These are phyloP conservation scores for Champsocephalus gunnari DNA, from an alignment of 2,797 vertebrate genomes.

Conservation along the genomic window DNA sequence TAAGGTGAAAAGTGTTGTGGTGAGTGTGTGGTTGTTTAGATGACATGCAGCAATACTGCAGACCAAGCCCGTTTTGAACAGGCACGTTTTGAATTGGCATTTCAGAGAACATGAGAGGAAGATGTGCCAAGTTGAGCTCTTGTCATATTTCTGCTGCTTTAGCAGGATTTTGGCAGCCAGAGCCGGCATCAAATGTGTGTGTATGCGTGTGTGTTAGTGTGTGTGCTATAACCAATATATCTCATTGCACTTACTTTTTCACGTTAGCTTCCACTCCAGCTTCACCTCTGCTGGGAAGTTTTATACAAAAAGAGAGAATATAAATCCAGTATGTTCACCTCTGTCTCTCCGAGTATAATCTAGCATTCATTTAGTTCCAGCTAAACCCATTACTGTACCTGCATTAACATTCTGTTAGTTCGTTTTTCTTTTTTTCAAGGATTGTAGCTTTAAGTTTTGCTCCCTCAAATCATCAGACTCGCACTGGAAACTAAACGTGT, in stretches of 20 bases:
- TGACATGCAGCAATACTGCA: too few relatives aligned
- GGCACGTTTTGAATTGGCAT: too few relatives aligned
- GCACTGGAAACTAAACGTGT: not conserved
- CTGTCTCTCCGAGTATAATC: not conserved
- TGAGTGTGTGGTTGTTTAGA: too few relatives aligned
- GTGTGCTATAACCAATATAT: conserved; percentile 31
- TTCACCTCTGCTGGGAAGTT: conserved; percentile 15
- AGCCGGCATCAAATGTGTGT: conserved; percentile 20
- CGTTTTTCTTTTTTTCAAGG: too few relatives aligned
- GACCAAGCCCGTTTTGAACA: too few relatives aligned
- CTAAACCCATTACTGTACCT: not conserved
- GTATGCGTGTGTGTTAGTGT: not conserved
- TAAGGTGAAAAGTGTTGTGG: too few relatives aligned
- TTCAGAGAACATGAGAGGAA: conserved; percentile 8
- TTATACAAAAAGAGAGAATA: not conserved
- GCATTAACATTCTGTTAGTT: too few relatives aligned
- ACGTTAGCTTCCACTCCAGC: conserved; percentile 27
- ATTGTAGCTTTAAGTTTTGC: not conserved
- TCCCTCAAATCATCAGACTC: not conserved
- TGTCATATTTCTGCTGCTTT: conserved; percentile 60
- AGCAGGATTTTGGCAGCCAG: conserved; percentile 56
- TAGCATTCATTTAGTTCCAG: conserved; percentile 2
- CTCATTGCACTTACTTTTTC: conserved; percentile 34
- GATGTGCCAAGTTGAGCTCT: conserved; percentile 51
- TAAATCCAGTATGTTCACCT: not conserved